These are phyloP conservation scores for Geotrypetes seraphini DNA, from an alignment of 2,797 vertebrate genomes.

Conservation along the genomic window DNA sequence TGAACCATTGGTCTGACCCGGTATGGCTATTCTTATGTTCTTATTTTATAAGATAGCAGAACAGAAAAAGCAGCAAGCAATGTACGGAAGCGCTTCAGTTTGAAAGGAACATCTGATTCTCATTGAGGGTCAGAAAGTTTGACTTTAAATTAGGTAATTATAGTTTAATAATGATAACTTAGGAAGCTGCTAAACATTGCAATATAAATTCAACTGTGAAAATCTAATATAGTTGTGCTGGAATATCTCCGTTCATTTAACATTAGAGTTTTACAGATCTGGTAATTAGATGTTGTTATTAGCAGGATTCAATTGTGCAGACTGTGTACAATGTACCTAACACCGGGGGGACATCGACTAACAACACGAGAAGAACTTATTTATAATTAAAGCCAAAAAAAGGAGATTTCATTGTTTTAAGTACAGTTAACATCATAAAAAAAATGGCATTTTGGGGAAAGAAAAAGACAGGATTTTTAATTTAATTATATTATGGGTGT, in stretches of 20 bases:
- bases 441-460: too few relatives aligned
- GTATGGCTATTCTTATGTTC: too few relatives aligned
- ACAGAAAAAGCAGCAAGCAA: too few relatives aligned
- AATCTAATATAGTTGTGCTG: slow-evolving; percentile 19
- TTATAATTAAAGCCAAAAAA: too few relatives aligned
- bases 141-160: slow-evolving; percentile 29
- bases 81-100: too few relatives aligned
- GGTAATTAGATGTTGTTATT: slow-evolving; percentile 29
- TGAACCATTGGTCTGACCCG: too few relatives aligned
- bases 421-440: too few relatives aligned
- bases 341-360: slow-evolving; percentile 26
- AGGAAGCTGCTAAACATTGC: slow-evolving; percentile 25
- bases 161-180: slow-evolving; percentile 19
- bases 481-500: too few relatives aligned
- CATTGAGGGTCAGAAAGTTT: slow-evolving; percentile 22
- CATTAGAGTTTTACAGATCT: slow-evolving; percentile 22
- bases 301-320: slow-evolving; percentile 32
- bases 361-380: slow-evolving; percentile 20
- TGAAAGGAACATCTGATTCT: slow-evolving; percentile 24
- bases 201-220: slow-evolving; percentile 10
- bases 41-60: too few relatives aligned
- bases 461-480: too few relatives aligned
- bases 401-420: too few relatives aligned
- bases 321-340: slow-evolving; percentile 18
- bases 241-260: slow-evolving; percentile 31